phyloP scores from a whole-genome alignment of 1,140 invertebrate species.

The Drosophila setifemur region DNA sequence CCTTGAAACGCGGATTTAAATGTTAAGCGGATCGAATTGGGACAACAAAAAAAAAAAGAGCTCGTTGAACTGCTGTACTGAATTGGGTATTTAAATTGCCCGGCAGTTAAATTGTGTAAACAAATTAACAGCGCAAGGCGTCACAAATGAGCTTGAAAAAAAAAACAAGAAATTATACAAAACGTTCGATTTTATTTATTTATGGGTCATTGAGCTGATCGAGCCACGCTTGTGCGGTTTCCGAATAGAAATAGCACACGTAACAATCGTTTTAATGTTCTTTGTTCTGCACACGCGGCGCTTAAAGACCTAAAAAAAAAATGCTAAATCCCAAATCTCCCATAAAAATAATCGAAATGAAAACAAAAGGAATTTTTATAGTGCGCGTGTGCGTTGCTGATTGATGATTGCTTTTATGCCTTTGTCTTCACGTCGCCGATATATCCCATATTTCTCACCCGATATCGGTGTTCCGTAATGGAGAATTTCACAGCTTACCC shows the following conservation, averaged over 20 bases:
- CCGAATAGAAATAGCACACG: conserved; percentile 20
- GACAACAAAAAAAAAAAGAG: conserved; percentile 8
- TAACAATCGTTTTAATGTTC: conserved; percentile 39
- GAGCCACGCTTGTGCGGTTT: background rate
- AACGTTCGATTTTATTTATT: conserved; percentile 19
- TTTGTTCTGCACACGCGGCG: conserved; percentile 68
- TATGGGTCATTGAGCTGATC: conserved; percentile 35
- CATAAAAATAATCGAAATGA: conserved; percentile 28
- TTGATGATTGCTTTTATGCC: conserved; percentile 73
- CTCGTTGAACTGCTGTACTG: conserved; percentile 50
- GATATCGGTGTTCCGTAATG: conserved; percentile 32
- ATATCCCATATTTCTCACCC: conserved; percentile 25
- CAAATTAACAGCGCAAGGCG: conserved; percentile 23
- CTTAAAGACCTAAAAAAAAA: conserved; percentile 20
- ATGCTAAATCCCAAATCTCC: background rate
- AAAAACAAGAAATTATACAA: conserved; percentile 39
- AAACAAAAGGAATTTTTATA: conserved; percentile 58
- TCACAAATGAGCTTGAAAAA: conserved; percentile 24
- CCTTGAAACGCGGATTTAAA: conserved; percentile 29
- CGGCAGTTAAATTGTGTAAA: conserved; percentile 12
- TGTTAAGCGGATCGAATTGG: background rate
- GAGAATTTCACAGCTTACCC: conserved; percentile 5
- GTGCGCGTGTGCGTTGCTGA: conserved; percentile 73
- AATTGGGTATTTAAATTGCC: conserved; percentile 13
- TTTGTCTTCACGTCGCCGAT: conserved; percentile 26